Evolutionary conservation across 2,888 invertebrate species (phyloP), one percentile per base, ranked within the genome.

Genomic region (Rutpela maculata): DNA sequence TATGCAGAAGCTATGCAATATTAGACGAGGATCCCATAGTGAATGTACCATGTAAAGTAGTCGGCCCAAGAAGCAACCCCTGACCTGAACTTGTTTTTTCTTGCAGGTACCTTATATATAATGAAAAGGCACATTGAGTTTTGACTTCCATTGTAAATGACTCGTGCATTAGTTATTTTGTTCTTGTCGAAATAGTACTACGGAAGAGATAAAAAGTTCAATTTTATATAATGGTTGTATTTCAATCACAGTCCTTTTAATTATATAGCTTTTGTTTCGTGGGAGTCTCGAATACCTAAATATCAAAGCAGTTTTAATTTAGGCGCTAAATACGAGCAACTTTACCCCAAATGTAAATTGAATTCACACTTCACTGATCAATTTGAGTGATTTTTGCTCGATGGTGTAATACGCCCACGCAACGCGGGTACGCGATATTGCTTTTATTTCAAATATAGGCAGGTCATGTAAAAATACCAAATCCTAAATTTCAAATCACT

Each of bases 301-400:
- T n/a, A 12, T n/a, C 50, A 50, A 50, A 50, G n/a, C 50, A 15
- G n/a, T 50, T 50, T n/a, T 50, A 50, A 50, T 50, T 50, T 50
- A 50, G 50, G 50, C 6, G 50, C 50, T 50, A 50, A 50, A 50
- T 50, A 17, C 50, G 50, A 50, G n/a, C n/a, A 50, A 50, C 50
- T n/a, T 15, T 50, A n/a, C 15, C 50, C 50, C n/a, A 50, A 50
- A 50, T 15, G 3, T 50, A 50, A 50, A 50, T 50, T 50, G 50
- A 50, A 50, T 50, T 50, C 50, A 50, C 50, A 50, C 50, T 50
- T 50, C 50, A 50, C 50, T n/a, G 50, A 50, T n/a, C 3, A 50
- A 50, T 50, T 50, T 50, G 50, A 50, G n/a, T 50, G 50, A n/a
- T 50, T 50, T 26, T n/a, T n/a, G 50, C 50, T 15, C 15, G n/a